These are phyloP conservation scores for Falco rusticolus DNA, from an alignment of 2,797 vertebrate genomes.

Conservation along the genomic window DNA sequence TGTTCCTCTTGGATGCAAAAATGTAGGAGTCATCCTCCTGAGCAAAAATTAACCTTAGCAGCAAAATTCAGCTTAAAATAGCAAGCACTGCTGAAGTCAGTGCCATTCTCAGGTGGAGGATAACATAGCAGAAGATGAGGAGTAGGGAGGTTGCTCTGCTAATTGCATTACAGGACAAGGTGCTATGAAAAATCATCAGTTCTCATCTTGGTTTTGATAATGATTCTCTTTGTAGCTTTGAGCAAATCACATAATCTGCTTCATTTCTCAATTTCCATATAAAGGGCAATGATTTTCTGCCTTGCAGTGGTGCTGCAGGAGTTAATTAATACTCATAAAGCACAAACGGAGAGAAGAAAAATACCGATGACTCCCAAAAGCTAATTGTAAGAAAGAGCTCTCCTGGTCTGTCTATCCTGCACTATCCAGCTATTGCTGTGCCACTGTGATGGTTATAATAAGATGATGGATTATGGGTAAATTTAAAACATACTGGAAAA, in stretches of 20 bases:
- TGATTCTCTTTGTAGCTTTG: background rate
- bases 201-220: background rate
- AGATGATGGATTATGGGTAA: background rate
- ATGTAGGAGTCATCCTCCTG: background rate
- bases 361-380: background rate
- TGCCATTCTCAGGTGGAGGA: background rate
- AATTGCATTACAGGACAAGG: background rate
- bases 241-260: background rate
- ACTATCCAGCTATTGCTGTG: background rate
- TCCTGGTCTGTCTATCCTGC: background rate
- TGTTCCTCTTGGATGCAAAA: background rate
- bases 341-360: background rate
- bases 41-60: background rate
- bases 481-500: background rate
- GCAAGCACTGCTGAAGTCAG: background rate
- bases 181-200: background rate
- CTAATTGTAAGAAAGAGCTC: background rate
- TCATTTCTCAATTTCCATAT: background rate
- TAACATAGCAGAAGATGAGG: background rate
- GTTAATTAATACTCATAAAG: slow-evolving; percentile 3
- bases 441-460: background rate
- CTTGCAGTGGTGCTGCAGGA: background rate
- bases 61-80: slow-evolving; percentile 1
- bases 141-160: background rate
- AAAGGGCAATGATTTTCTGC: slow-evolving; percentile 1